Evolutionary conservation across 1,140 invertebrate genomes (phyloP), one percentile per base, ranked within the genome.

Genomic region (Neotoxoptera formosana): DNA sequence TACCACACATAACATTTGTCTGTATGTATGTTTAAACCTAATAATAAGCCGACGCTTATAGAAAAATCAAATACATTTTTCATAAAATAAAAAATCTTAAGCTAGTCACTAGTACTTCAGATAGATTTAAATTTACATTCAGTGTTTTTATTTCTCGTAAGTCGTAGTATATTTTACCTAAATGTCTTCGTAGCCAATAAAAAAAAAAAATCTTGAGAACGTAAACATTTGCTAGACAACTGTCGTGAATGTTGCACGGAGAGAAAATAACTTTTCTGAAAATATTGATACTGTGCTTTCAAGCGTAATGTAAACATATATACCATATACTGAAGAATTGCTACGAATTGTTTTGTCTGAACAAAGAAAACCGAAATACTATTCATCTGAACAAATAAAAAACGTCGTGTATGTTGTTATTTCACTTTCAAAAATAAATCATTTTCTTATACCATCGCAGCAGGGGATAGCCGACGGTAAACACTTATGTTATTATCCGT

Each of bases 321-420:
- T n/a, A 20, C n/a, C 47, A 25, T 30, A 47, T 47, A 87, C 84
- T 25, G 30, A 87, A 48, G 8, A 48, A n/a, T 88, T 88, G 45
- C 17, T n/a, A 34, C 47, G 86, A 51, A 36, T 89, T 20, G 48
- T 89, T 89, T 89, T 53, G 48, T 89, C 34, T n/a, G 86, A 89
- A 89, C 23, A 56, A 36, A 56, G 45, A 89, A 53, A 89, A 47
- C 17, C 20, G 6, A 89, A 89, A 89, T 45, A 20, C 14, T 89
- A 36, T 89, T 56, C 48, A 53, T 89, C 51, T 25, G n/a, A 21
- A 89, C 48, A 89, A 89, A 89, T 89, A 89, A 89, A 53, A 89
- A 89, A 53, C 25, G n/a, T 48, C 23, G 48, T 6, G 9, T 53
- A 25, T 56, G n/a, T 41, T 89, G 9, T 76, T 56, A 53, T 89